These are phyloP conservation scores for Anoplophora glabripennis DNA, from an alignment of 1,140 invertebrate species.

Conservation along the genomic window DNA sequence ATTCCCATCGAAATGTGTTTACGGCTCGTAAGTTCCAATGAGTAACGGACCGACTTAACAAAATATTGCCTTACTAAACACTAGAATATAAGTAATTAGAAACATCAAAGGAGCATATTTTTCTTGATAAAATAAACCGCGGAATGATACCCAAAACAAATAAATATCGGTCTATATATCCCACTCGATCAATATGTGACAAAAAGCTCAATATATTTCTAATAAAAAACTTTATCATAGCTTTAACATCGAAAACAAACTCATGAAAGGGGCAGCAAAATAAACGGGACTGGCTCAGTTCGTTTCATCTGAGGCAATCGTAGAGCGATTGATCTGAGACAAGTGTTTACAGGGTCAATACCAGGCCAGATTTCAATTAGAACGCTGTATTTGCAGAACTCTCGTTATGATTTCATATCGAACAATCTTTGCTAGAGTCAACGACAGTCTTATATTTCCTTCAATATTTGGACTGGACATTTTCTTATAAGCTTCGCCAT, in stretches of 20 bases:
- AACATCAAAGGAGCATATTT: too few species aligned
- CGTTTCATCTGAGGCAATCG: constrained; percentile 11
- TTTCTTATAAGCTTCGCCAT: constrained; percentile 2
- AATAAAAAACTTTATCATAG: constrained; percentile 21
- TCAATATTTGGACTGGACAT: constrained; percentile 35
- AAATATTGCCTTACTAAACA: too few species aligned
- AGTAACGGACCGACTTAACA: too few species aligned
- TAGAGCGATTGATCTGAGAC: constrained; percentile 27
- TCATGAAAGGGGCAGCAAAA: constrained; percentile 20
- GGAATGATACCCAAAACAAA: too few species aligned
- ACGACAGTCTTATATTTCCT: constrained; percentile 29
- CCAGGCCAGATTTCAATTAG: constrained; percentile 45
- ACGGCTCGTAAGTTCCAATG: too few species aligned
- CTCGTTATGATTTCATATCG: constrained; percentile 48
- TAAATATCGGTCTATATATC: too few species aligned
- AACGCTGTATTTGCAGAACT: constrained; percentile 42
- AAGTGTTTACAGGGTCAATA: constrained; percentile 48
- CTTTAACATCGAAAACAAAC: constrained; percentile 22
- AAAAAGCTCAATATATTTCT: constrained; percentile 13
- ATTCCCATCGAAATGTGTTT: too few species aligned
- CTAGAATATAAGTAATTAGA: too few species aligned
- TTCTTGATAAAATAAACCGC: too few species aligned
- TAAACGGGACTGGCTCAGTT: constrained; percentile 9
- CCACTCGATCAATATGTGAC: constrained; percentile 11
- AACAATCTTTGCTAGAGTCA: constrained; percentile 34